Conservation (phyloP, 1,140 invertebrate genomes). For the Bombus difficillimus region DNA sequence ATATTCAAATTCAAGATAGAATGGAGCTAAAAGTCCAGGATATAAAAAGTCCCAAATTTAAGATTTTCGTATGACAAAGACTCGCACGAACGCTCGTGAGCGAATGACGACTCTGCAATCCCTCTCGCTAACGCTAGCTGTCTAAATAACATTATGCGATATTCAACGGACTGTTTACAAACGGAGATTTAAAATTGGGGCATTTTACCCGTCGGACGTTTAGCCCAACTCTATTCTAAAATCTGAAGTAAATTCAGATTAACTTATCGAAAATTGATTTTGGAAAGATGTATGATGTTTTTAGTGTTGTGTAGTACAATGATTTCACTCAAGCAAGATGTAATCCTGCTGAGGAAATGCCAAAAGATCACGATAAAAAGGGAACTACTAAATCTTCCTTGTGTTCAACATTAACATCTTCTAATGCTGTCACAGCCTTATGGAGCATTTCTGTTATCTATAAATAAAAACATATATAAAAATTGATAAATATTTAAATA, state of each 20-base stretch:
- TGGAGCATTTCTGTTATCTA: slow-evolving; percentile 87
- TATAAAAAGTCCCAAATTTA: no score
- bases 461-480: slow-evolving; percentile 49
- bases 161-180: no score
- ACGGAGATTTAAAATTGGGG: no score
- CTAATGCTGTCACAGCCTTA: slow-evolving; percentile 87
- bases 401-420: slow-evolving; percentile 89
- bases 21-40: no score
- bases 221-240: background rate
- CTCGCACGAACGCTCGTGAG: no score
- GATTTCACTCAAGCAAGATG: slow-evolving; percentile 46
- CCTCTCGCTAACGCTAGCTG: no score
- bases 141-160: no score
- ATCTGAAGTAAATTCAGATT: slow-evolving; percentile 34
- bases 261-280: slow-evolving; percentile 34
- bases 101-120: no score
- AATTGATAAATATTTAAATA: slow-evolving; percentile 7
- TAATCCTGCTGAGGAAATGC: slow-evolving; percentile 40
- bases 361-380: slow-evolving; percentile 83
- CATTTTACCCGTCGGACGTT: no score
- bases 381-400: slow-evolving; percentile 92
- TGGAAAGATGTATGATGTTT: slow-evolving; percentile 19
- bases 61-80: no score
- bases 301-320: slow-evolving; percentile 6
- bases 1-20: slow-evolving; percentile 15